These are phyloP conservation scores for Canis aureus DNA, from an alignment of 2,113 vertebrate species.

Conservation along the genomic window DNA sequence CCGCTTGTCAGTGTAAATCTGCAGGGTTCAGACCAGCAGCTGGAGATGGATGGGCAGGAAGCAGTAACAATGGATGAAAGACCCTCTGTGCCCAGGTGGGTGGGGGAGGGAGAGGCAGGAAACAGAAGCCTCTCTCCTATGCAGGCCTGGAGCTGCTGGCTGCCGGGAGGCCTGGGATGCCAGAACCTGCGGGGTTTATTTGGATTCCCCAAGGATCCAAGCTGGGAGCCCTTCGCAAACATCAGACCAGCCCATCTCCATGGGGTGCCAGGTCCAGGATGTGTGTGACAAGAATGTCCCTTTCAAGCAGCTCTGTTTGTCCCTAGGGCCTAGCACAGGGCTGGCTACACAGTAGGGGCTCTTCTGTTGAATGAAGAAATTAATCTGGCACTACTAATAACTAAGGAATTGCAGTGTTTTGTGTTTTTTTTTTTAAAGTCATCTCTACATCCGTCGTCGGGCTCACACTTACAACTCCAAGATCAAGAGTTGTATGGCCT, in stretches of 20 bases:
- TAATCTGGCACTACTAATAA: slow-evolving; percentile 35
- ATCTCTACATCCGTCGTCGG: not conserved
- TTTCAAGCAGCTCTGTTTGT: slow-evolving; percentile 53
- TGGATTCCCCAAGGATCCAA: slow-evolving; percentile 76
- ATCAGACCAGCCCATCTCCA: slow-evolving; percentile 33
- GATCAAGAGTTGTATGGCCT: not conserved
- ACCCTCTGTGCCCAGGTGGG: slow-evolving; percentile 83
- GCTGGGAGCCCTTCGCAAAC: slow-evolving; percentile 65
- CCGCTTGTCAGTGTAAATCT: slow-evolving; percentile 78
- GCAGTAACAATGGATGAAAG: slow-evolving; percentile 84
- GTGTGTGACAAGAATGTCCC: slow-evolving; percentile 63
- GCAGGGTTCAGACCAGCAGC: slow-evolving; percentile 71
- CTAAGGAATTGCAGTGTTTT: not conserved
- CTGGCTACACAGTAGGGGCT: not conserved
- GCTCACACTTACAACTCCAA: not conserved
- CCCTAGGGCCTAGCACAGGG: slow-evolving; percentile 37
- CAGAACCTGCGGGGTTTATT: slow-evolving; percentile 73
- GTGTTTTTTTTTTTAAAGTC: not conserved
- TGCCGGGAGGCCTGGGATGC: slow-evolving; percentile 61
- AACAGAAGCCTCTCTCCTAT: slow-evolving; percentile 63
- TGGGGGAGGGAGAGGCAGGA: slow-evolving; percentile 83
- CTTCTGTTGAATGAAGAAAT: slow-evolving; percentile 51
- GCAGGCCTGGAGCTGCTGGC: not conserved
- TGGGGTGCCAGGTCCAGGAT: slow-evolving; percentile 48
- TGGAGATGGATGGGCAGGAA: slow-evolving; percentile 82